phyloP scores from a whole-genome alignment of 2,888 invertebrate genomes.

The Melanophora roralis region DNA sequence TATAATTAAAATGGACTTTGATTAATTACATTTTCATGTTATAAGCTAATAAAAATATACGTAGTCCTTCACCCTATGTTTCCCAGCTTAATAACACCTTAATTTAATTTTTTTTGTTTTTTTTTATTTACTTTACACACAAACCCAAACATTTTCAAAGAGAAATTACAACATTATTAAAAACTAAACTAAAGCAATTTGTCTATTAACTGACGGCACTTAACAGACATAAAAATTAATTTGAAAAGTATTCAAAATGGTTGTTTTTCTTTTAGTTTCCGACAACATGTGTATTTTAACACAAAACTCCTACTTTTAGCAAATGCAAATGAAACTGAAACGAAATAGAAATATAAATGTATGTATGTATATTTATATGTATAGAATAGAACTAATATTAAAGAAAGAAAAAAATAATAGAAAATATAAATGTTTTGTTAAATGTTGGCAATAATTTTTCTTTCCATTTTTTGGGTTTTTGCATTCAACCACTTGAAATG shows the following conservation, averaged over 20 bases:
- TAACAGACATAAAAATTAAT: constrained; percentile 49
- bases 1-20: too few species aligned
- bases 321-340: constrained; percentile 50
- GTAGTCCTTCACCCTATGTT: constrained; percentile 1
- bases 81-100: constrained; percentile 28
- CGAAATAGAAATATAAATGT: neutral
- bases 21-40: neutral
- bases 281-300: constrained; percentile 26
- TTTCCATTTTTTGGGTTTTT: neutral
- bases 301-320: constrained; percentile 54
- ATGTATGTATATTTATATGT: too few species aligned
- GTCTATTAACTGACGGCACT: constrained; percentile 44
- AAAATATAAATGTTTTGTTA: constrained; percentile 27
- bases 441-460: constrained; percentile 22
- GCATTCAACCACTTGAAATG: constrained; percentile 7
- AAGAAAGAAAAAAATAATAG: constrained; percentile 13
- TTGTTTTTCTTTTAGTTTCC: constrained; percentile 22
- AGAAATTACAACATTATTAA: neutral
- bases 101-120: too few species aligned
- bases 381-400: neutral
- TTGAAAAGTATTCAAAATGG: constrained; percentile 25
- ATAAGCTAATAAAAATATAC: constrained; percentile 6
- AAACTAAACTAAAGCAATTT: constrained; percentile 35
- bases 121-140: too few species aligned
- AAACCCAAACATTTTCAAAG: too few species aligned